These are phyloP conservation scores for Macroramphosus scolopax DNA, from an alignment of 2,797 vertebrate genomes.

Conservation along the genomic window DNA sequence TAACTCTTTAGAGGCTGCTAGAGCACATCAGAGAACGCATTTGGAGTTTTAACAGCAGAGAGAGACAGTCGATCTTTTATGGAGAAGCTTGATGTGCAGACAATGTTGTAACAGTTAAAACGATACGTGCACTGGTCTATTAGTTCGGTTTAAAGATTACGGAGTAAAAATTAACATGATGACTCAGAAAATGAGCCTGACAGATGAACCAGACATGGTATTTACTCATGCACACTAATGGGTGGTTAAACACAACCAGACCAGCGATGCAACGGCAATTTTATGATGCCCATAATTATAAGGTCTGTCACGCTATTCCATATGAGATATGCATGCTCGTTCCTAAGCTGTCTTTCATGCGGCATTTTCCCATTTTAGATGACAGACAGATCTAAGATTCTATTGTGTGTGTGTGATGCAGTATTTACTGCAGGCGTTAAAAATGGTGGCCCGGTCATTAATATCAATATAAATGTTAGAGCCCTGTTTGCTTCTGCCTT, in stretches of 20 bases:
- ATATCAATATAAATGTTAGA: conserved; percentile 61
- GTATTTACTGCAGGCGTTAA: conserved; percentile 60
- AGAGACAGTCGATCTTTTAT: conserved; percentile 11
- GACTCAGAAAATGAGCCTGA: conserved; percentile 16
- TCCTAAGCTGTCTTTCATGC: conserved; percentile 29
- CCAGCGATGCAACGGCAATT: conserved; percentile 34
- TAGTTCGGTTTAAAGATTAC: conserved; percentile 18
- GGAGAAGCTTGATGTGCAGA: conserved; percentile 10
- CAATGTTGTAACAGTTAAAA: conserved; percentile 12
- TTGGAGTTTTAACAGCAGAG: conserved; percentile 10
- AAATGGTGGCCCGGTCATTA: conserved; percentile 49
- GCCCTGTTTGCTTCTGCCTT: conserved; percentile 43
- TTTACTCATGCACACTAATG: conserved; percentile 41
- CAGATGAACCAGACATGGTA: conserved; percentile 26
- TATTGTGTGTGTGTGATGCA: conserved; percentile 25
- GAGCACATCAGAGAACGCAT: too few relatives aligned
- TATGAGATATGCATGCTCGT: conserved; percentile 43
- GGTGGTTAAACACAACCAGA: conserved; percentile 29
- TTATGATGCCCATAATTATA: conserved; percentile 44
- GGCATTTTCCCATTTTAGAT: conserved; percentile 41
- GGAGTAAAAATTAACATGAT: conserved; percentile 4
- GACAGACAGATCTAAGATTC: conserved; percentile 36
- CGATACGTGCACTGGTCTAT: conserved; percentile 3
- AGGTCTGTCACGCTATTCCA: conserved; percentile 35
- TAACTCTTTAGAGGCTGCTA: conserved; percentile 10